Evolutionary conservation across 2,797 vertebrate genomes (phyloP), one percentile per base, ranked within the genome.

Genomic region (Anolis apletophallus): DNA sequence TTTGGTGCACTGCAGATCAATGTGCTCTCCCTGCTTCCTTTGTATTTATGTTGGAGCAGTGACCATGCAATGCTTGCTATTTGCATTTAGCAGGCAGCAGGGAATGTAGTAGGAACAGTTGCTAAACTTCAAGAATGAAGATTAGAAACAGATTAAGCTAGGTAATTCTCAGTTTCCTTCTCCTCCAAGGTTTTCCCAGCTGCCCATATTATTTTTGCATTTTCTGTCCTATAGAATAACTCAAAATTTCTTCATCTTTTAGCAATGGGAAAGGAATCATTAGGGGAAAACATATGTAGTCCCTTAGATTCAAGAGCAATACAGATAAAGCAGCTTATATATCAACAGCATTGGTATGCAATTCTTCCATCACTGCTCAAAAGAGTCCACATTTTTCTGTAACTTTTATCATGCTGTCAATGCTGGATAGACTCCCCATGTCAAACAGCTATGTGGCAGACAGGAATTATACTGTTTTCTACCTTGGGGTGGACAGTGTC

Each of bases 341-440:
- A 93, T 81, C 85, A 85, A 87, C 87, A 79, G 67, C 74, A 79
- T 7, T 67, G 26, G 78, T 85, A 78, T 11, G 40, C 26, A 36
- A 32, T 78, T 21, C 11, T 36, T 36, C 57, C n/a, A 78, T 64
- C 76, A 5, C 76, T 67, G 29, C 10, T 46, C 9, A 67, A 17
- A 26, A 80, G 67, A 74, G 17, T 17, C 29, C 54, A 21, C 17
- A 57, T 93, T 88, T 50, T 67, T 90, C 73, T 91, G 69, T 88
- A 88, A 91, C 91, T 93, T 93, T 94, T 88, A 91, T 87, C 89
- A 34, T 85, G 85, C 90, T 91, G 91, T 90, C 77, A 79, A 29
- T 26, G 75, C 68, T 84, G 61, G 93, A 55, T 19, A 77, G 34
- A 3, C 10, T 73, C 11, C 72, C 61, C 11, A 29, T 64, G 8